phyloP scores from a whole-genome alignment of 2,797 vertebrate species.

The Lindbergichthys nudifrons region DNA sequence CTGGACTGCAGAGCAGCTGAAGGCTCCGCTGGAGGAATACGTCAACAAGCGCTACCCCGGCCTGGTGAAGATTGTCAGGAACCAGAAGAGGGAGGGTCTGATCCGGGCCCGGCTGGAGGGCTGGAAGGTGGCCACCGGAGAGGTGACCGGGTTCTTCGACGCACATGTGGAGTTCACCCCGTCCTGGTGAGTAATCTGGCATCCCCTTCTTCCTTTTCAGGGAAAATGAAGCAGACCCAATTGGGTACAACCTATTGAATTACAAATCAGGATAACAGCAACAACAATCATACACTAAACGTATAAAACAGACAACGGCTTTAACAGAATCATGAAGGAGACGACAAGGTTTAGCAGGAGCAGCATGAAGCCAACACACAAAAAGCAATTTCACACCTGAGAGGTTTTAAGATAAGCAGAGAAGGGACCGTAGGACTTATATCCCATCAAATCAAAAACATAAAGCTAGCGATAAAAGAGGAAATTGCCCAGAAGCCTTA shows the following conservation, averaged over 20 bases:
- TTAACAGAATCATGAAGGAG: slow-evolving; percentile 23
- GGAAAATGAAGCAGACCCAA: background rate
- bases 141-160: slow-evolving; percentile 96
- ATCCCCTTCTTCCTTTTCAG: background rate
- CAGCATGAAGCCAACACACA: slow-evolving; percentile 8
- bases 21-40: slow-evolving; percentile 93
- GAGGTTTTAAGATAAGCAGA: slow-evolving; percentile 34
- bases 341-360: slow-evolving; percentile 16
- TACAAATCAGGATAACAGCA: background rate
- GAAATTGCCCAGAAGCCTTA: background rate
- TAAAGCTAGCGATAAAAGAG: background rate
- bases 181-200: slow-evolving; percentile 87
- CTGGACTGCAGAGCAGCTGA: slow-evolving; percentile 90
- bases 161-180: slow-evolving; percentile 98
- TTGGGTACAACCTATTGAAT: background rate
- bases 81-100: slow-evolving; percentile 94
- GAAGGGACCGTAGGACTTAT: background rate
- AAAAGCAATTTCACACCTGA: slow-evolving; percentile 55
- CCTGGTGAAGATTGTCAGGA: slow-evolving; percentile 96
- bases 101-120: slow-evolving; percentile 96
- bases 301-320: background rate
- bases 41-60: slow-evolving; percentile 96
- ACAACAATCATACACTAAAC: background rate
- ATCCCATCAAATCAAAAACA: slow-evolving; percentile 17
- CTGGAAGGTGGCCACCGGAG: slow-evolving; percentile 94